phyloP scores from a whole-genome alignment of 2,888 invertebrate genomes.

The Cataglyphis rosenhaueri region DNA sequence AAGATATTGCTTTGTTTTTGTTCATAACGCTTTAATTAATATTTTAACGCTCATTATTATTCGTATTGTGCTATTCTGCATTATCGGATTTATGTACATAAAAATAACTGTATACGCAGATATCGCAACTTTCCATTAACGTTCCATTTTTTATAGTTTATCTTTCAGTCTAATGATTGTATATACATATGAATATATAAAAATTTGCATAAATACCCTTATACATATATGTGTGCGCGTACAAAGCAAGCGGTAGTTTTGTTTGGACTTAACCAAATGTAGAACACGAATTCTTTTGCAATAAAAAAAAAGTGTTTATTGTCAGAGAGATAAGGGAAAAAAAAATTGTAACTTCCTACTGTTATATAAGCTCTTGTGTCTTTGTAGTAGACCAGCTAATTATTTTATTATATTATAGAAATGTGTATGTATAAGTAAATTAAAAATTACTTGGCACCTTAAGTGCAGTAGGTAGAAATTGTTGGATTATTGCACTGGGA shows the following conservation, averaged over 20 bases:
- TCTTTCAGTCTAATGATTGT: slow-evolving; percentile 70
- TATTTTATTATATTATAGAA: slow-evolving; percentile 64
- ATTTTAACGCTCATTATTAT: slow-evolving; percentile 70
- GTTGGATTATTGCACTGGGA: slow-evolving; percentile 64
- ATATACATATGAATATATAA: slow-evolving; percentile 51
- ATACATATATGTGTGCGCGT: slow-evolving; percentile 64
- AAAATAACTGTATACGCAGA: slow-evolving; percentile 60
- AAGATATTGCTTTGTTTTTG: slow-evolving; percentile 53
- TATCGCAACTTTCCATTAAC: slow-evolving; percentile 76
- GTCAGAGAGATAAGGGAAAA: slow-evolving; percentile 49
- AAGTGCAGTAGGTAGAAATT: slow-evolving; percentile 73
- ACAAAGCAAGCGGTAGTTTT: slow-evolving; percentile 65
- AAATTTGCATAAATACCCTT: slow-evolving; percentile 66
- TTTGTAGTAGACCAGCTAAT: slow-evolving; percentile 65
- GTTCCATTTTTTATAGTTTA: slow-evolving; percentile 73
- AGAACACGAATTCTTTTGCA: slow-evolving; percentile 70
- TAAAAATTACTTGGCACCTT: slow-evolving; percentile 63
- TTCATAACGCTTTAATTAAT: slow-evolving; percentile 63
- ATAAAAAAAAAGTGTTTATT: slow-evolving; percentile 62
- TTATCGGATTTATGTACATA: slow-evolving; percentile 67
- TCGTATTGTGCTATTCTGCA: slow-evolving; percentile 61
- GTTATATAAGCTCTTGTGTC: slow-evolving; percentile 70
- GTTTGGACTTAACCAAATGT: slow-evolving; percentile 75
- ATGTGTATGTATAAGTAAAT: slow-evolving; percentile 61
- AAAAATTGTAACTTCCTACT: slow-evolving; percentile 63